Evolutionary conservation across 2,113 vertebrate genomes (phyloP), one percentile per base, ranked within the genome.

Genomic region (Phalacrocorax brasilianus): DNA sequence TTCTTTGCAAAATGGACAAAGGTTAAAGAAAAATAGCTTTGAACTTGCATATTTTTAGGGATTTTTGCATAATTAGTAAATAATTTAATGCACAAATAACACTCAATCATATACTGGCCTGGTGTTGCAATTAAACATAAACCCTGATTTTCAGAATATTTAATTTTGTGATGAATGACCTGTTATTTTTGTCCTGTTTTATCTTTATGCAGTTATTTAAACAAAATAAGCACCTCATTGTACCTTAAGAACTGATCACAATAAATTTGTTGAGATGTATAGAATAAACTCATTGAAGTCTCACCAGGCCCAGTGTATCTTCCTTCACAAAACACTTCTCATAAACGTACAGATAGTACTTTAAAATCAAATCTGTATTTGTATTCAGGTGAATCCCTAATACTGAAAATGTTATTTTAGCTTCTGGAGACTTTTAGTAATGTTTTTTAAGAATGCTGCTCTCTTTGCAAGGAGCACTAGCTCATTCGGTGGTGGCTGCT

Each of bases 21-120:
- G 70, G 44, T 75, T 95, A 87, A 87, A 94, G 86, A 86, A 89
- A 93, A 96, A 82, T 42, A 75, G 27, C 52, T 81, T 87, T 91
- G 52, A 89, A 92, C 56, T 77, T 83, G 61, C 89, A 93, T 93
- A 74, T 89, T 93, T 93, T 92, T 61, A 65, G 15, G 13, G 7
- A 20, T 86, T 87, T 95, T 89, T 93, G 40, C 53, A 85, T 94
- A 87, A 87, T 89, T 92, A 74, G 84, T 89, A 61, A 49, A 63
- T 96, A 80, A 92, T 93, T 81, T 62, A 95, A 42, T 78, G 27
- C 61, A 93, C 19, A 88, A 86, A 83, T 90, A 95, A 42, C 8
- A 63, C 11, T 58, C 6, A 89, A 89, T 89, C 38, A 47, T 72
- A 80, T 40, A 67, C 17, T 42, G 52, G 33, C 21, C 10, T 68